Percentiles rank a stretch among this genome's conserved stretches.
Conservation (phyloP, 2,113 vertebrate species). For the Pycnonotus jocosus region DNA sequence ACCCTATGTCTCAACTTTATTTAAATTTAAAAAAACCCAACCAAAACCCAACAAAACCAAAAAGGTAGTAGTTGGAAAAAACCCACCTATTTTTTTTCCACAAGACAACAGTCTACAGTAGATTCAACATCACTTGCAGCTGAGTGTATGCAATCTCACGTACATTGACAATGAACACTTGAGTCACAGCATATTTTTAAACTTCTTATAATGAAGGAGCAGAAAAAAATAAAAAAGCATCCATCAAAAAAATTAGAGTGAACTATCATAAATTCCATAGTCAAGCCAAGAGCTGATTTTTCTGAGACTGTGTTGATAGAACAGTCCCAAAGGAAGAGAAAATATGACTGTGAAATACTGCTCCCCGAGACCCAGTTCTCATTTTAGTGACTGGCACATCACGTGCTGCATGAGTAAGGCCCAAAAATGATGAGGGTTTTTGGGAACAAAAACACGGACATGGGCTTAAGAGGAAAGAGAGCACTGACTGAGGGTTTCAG, state of each 20-base stretch:
- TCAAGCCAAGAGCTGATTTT: neutral
- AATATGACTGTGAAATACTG: neutral
- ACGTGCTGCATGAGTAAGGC: rapidly evolving
- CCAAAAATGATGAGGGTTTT: neutral
- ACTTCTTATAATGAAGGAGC: neutral
- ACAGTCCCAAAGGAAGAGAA: neutral
- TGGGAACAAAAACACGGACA: neutral
- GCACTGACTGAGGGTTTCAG: neutral
- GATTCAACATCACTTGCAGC: neutral
- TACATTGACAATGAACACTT: neutral
- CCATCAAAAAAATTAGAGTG: neutral
- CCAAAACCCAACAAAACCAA: too few species aligned
- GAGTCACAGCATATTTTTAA: neutral
- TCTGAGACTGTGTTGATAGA: neutral
- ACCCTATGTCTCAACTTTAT: neutral
- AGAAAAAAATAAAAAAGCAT: neutral
- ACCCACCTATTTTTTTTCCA: neutral
- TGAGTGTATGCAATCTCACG: neutral
- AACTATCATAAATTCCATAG: neutral
- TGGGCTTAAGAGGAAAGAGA: neutral
- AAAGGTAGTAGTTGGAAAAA: neutral
- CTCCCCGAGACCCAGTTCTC: neutral
- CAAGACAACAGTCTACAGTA: neutral
- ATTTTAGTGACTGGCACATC: neutral
- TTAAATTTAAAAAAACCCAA: neutral